Percentiles rank a stretch among this genome's conserved stretches.
Evolutionary conservation across 2,888 invertebrate species (phyloP).

Genomic region (Campoletis raptor): DNA sequence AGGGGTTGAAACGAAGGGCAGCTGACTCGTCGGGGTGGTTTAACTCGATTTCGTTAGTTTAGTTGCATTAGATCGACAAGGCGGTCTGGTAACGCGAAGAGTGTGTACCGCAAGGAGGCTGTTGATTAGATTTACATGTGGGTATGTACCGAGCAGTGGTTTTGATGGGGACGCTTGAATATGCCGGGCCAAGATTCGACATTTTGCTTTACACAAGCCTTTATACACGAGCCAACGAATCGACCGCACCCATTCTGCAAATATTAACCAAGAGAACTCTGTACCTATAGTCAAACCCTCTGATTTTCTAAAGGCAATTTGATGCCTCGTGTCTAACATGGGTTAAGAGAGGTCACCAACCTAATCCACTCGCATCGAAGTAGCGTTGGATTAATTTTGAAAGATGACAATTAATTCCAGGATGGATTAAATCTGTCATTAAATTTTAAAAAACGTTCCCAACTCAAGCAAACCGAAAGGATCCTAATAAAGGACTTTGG

Average conservation of each 20-base stretch:
- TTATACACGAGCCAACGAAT: slow-evolving; percentile 73
- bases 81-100: slow-evolving; percentile 81
- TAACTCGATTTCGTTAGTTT: slow-evolving; percentile 85
- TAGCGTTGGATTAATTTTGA: slow-evolving; percentile 41
- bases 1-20: slow-evolving; percentile 67
- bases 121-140: slow-evolving; percentile 85
- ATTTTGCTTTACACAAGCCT: slow-evolving; percentile 73
- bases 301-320: slow-evolving; percentile 72
- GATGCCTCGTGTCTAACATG: slow-evolving; percentile 66
- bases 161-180: slow-evolving; percentile 65
- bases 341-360: slow-evolving; percentile 14
- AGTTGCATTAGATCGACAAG: slow-evolving; percentile 79
- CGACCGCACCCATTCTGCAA: slow-evolving; percentile 74
- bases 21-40: slow-evolving; percentile 70
- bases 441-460: too few relatives aligned
- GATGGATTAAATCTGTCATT: background rate
- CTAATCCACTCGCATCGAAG: slow-evolving; percentile 9
- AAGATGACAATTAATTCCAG: background rate
- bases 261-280: slow-evolving; percentile 77
- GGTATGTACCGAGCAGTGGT: slow-evolving; percentile 69
- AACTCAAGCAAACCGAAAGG: too few relatives aligned
- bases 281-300: slow-evolving; percentile 63
- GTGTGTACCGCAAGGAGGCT: slow-evolving; percentile 78
- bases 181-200: slow-evolving; percentile 49
- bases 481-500: too few relatives aligned